Base-by-base conservation (phyloP, 2,797 vertebrate genomes). In the Apodemus agrarius region DNA sequence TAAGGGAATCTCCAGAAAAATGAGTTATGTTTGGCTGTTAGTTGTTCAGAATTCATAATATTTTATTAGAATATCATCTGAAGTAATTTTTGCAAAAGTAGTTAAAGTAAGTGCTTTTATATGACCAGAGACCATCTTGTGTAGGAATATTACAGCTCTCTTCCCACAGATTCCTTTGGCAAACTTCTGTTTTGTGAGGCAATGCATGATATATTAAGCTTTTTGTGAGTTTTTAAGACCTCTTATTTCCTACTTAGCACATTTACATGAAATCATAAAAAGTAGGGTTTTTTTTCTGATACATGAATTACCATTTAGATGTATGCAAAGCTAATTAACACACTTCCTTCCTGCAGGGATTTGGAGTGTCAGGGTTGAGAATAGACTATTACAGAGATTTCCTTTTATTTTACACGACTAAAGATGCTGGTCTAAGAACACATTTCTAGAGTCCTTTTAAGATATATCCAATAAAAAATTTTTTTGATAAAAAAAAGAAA, bases 361-460 rank as follows among this genome's bases (percentile, higher is more conserved):
- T 14, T 86, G 83, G 79, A 49, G 89, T 97, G 91, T 92, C 89
- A 96, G 90, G 52, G 1, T 97, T 90, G 81, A 82, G 52, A 74
- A 96, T 89, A 95, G 57, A n/a, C 7, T 87, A 59, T 29, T 16
- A 37, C 24, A 93, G 31, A 40, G 80, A 89, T 90, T 21, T 43
- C 24, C 89, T 12, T 43, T 75, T 46, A 16, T n/a, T 13, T 24
- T 52, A 94, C 84, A 97, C 88, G 37, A 61, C 43, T 67, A 87
- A 83, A 91, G 8, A 61, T 78, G 29, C 14, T 83, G 10, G 67
- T 89, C 52, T 93, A 21, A 90, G 80, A 63, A 52, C 87, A 97
- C 3, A 93, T 61, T 0, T 80, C 0, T 0, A 91, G 65, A 91
- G 76, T 95, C 91, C 31, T 24, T 10, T 83, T 63, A 95, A 88